These are phyloP conservation scores for Montipora foliosa DNA, from an alignment of 64 coral and sea anemone genomes.

Conservation along the genomic window DNA sequence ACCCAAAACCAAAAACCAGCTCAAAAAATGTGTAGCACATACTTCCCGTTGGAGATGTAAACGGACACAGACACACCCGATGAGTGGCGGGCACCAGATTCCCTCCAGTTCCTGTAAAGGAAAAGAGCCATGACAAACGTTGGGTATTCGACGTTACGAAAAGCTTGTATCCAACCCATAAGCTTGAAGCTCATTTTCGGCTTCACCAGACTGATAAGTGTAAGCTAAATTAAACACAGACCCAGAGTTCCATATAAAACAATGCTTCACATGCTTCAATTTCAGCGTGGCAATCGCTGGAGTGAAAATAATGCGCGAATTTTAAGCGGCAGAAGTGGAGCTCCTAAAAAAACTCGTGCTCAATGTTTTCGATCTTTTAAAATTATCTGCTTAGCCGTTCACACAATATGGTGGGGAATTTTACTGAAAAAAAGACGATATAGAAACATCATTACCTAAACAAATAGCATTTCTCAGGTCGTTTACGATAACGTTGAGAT, in stretches of 20 bases:
- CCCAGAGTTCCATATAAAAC: too few species aligned
- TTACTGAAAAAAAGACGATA: background rate
- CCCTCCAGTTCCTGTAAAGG: constrained; percentile 63
- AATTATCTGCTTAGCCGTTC: too few species aligned
- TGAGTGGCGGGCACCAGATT: constrained; percentile 55
- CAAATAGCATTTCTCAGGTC: constrained; percentile 67
- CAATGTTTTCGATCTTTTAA: too few species aligned
- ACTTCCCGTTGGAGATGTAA: constrained; percentile 2
- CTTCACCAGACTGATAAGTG: too few species aligned
- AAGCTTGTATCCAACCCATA: too few species aligned
- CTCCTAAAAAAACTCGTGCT: too few species aligned
- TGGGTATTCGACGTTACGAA: background rate
- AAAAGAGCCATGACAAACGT: background rate
- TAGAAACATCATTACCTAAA: constrained; percentile 21
- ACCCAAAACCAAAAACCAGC: background rate
- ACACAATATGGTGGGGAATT: background rate
- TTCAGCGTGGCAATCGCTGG: too few species aligned
- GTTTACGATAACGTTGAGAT: constrained; percentile 58
- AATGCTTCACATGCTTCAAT: too few species aligned
- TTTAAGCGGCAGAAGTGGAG: too few species aligned
- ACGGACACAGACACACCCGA: constrained; percentile 61
- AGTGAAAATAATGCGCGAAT: too few species aligned
- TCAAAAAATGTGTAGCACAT: background rate
- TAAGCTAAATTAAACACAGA: too few species aligned
- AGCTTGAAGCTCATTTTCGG: too few species aligned